Conservation (phyloP, 2,797 vertebrate genomes). For the Helostoma temminkii region DNA sequence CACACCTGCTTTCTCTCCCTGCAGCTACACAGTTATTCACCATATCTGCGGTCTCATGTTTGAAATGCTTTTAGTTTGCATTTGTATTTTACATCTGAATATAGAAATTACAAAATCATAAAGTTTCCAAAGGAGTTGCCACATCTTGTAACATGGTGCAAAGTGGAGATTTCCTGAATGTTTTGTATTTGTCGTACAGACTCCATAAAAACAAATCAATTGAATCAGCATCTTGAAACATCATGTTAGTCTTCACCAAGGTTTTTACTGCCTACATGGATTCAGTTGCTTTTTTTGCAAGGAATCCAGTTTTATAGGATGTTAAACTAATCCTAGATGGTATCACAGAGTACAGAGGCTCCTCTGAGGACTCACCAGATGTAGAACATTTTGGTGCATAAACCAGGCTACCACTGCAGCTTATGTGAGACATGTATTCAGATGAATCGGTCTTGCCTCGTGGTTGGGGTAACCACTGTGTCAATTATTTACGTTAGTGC, state of each 20-base stretch:
- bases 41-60: constrained; percentile 20
- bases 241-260: constrained; percentile 1
- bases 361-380: too few species aligned
- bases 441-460: background rate
- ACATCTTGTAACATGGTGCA: constrained; percentile 5
- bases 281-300: too few species aligned
- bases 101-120: background rate
- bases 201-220: constrained; percentile 2
- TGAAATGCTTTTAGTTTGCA: constrained; percentile 25
- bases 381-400: too few species aligned
- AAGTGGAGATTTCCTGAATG: constrained; percentile 1
- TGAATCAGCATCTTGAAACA: background rate
- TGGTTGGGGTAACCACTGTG: constrained; percentile 8
- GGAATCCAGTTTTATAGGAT: background rate
- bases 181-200: background rate
- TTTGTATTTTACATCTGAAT: constrained; percentile 17
- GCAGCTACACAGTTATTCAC: constrained; percentile 57
- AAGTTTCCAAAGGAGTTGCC: background rate
- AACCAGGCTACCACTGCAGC: background rate
- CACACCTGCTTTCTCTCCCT: constrained; percentile 68
- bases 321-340: background rate
- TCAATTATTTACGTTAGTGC: constrained; percentile 2
- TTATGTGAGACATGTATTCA: background rate
- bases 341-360: too few species aligned
- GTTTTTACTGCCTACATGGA: background rate